Percentiles rank a stretch among this genome's conserved stretches.
phyloP scores from a whole-genome alignment of 2,888 invertebrate species.

The Anoncus sp. region DNA sequence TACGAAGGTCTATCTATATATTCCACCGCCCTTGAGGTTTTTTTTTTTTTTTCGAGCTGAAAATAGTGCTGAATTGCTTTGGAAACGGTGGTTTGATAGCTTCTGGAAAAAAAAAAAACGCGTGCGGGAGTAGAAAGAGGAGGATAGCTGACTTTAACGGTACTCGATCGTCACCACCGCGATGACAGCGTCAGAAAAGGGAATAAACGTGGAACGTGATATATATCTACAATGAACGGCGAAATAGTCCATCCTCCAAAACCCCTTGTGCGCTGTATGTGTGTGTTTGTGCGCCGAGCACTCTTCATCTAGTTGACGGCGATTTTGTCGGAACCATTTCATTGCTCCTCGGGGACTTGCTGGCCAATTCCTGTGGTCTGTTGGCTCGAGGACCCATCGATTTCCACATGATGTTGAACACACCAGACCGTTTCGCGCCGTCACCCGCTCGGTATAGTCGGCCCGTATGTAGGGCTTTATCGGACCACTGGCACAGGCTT shows the following conservation, averaged over 20 bases:
- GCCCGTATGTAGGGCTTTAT: slow-evolving; percentile 14
- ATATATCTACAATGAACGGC: slow-evolving; percentile 31
- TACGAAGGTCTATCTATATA: slow-evolving; percentile 15
- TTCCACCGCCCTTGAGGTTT: slow-evolving; percentile 20
- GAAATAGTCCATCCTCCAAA: slow-evolving; percentile 37
- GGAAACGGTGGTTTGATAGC: slow-evolving; percentile 42
- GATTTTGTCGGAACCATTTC: slow-evolving; percentile 57
- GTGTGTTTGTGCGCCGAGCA: slow-evolving; percentile 25
- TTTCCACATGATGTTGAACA: slow-evolving; percentile 65
- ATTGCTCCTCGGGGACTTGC: slow-evolving; percentile 62
- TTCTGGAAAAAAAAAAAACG: slow-evolving; percentile 32
- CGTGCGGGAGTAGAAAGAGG: not conserved
- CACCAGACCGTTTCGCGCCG: slow-evolving; percentile 51
- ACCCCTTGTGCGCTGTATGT: not conserved
- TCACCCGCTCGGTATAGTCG: slow-evolving; percentile 20
- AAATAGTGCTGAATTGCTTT: slow-evolving; percentile 36
- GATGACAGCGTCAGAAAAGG: slow-evolving; percentile 45
- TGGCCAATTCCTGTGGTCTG: slow-evolving; percentile 64
- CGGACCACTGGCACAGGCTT: slow-evolving; percentile 69
- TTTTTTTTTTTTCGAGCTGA: not conserved
- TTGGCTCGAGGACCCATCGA: slow-evolving; percentile 64
- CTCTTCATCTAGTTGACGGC: slow-evolving; percentile 48
- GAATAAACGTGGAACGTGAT: slow-evolving; percentile 36
- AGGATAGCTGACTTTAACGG: slow-evolving; percentile 47
- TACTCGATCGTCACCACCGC: slow-evolving; percentile 13